Percentiles rank a stretch among this genome's conserved stretches.
Evolutionary conservation across 2,888 invertebrate genomes (phyloP).

Genomic region (Keiferia lycopersicella): DNA sequence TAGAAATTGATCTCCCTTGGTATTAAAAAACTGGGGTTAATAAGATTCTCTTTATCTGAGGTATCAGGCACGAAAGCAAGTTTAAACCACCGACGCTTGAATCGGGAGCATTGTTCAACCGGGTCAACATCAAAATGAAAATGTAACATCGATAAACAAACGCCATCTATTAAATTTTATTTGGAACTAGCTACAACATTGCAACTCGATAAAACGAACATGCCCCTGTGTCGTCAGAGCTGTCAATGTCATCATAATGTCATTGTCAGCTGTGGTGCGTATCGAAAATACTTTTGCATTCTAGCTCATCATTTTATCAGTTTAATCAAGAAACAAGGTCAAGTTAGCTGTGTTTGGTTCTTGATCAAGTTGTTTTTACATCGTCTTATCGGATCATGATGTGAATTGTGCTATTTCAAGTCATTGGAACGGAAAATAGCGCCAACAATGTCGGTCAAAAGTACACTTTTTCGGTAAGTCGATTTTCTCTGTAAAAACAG

Average conservation of each 20-base stretch:
- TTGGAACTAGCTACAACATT: background rate
- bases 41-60: too few species aligned
- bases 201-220: background rate
- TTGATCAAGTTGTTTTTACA: slow-evolving; percentile 11
- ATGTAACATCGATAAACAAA: background rate
- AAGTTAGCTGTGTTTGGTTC: background rate
- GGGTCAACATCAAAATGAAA: too few species aligned
- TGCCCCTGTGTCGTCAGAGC: background rate
- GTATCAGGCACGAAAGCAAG: too few species aligned
- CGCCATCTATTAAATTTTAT: background rate
- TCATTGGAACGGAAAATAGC: background rate
- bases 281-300: background rate
- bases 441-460: slow-evolving; percentile 7
- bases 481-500: background rate
- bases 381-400: slow-evolving; percentile 4
- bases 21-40: too few species aligned
- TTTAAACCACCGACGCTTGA: too few species aligned
- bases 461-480: slow-evolving; percentile 3
- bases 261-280: slow-evolving; percentile 8
- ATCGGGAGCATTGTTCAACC: too few species aligned
- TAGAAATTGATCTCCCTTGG: too few species aligned
- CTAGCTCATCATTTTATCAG: background rate
- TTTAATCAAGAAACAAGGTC: slow-evolving; percentile 10
- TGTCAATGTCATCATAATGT: slow-evolving; percentile 5
- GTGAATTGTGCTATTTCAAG: slow-evolving; percentile 3